phyloP scores from a whole-genome alignment of 1,140 invertebrate genomes.

The Megathymus violae region DNA sequence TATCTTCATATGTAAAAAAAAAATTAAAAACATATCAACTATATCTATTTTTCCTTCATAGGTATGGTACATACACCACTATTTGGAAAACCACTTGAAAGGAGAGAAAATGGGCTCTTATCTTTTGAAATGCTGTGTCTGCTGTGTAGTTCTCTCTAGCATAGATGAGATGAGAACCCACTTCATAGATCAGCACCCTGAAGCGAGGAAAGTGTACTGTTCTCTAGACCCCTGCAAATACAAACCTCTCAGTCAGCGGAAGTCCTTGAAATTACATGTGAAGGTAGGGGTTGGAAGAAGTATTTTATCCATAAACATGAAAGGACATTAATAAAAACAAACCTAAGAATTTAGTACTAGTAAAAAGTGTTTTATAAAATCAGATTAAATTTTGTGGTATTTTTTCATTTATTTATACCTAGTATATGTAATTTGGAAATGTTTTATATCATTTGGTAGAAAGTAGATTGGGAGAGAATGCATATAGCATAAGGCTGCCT shows the following conservation, averaged over 20 bases:
- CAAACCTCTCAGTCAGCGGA: slow-evolving; percentile 69
- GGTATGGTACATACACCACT: slow-evolving; percentile 72
- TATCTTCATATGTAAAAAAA: too few relatives aligned
- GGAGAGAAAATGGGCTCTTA: slow-evolving; percentile 36
- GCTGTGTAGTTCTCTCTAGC: slow-evolving; percentile 54
- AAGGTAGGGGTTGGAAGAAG: slow-evolving; percentile 60
- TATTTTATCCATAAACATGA: too few relatives aligned
- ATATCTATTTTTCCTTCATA: slow-evolving; percentile 48
- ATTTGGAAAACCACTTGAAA: slow-evolving; percentile 56
- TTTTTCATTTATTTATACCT: too few relatives aligned
- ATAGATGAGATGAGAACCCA: slow-evolving; percentile 67
- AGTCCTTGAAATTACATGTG: slow-evolving; percentile 75
- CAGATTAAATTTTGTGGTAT: too few relatives aligned
- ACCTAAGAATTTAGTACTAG: too few relatives aligned
- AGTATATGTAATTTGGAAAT: too few relatives aligned
- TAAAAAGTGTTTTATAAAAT: too few relatives aligned
- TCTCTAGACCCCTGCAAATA: slow-evolving; percentile 69
- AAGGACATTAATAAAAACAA: too few relatives aligned
- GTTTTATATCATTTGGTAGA: too few relatives aligned
- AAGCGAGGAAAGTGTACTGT: slow-evolving; percentile 72
- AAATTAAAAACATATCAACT: too few relatives aligned
- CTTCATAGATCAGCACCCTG: slow-evolving; percentile 64
- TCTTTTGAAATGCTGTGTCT: slow-evolving; percentile 70
- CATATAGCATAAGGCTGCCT: too few relatives aligned
- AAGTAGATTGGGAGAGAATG: too few relatives aligned